Conservation (phyloP, 2,888 invertebrate genomes). For the Pycnomerus fuliginosus region DNA sequence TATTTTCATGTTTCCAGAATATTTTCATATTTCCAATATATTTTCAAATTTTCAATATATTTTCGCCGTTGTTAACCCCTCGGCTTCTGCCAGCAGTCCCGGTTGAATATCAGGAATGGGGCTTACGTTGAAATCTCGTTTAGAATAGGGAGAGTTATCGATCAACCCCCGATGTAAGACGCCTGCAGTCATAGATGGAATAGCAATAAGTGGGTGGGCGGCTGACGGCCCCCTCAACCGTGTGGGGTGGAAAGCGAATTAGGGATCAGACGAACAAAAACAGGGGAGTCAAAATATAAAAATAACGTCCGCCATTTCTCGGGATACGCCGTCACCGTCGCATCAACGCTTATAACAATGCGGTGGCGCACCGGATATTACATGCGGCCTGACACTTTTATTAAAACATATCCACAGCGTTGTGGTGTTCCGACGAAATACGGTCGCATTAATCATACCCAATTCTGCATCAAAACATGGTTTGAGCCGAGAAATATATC, state of each 20-base stretch:
- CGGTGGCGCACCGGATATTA: conserved; percentile 33
- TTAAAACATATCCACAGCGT: conserved; percentile 35
- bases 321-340: conserved; percentile 6
- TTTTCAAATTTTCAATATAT: too few relatives aligned
- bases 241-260: conserved; percentile 48
- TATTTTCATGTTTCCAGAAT: too few relatives aligned
- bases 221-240: conserved; percentile 21
- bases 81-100: too few relatives aligned
- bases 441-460: too few relatives aligned
- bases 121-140: conserved; percentile 46
- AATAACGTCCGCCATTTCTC: conserved; percentile 44
- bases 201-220: conserved; percentile 51
- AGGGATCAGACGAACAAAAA: conserved; percentile 50
- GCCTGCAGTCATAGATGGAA: conserved; percentile 51
- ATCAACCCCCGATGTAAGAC: conserved; percentile 46
- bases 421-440: too few relatives aligned
- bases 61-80: too few relatives aligned
- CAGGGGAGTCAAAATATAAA: conserved; percentile 50
- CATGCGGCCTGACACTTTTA: conserved; percentile 33
- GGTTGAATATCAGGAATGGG: too few relatives aligned
- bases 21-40: too few relatives aligned
- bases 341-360: conserved; percentile 25
- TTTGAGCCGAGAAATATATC: too few relatives aligned
- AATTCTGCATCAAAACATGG: too few relatives aligned
- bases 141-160: conserved; percentile 46